phyloP scores from a whole-genome alignment of 35 echinoderm and acorn worm genomes.

The Patiria miniata region DNA sequence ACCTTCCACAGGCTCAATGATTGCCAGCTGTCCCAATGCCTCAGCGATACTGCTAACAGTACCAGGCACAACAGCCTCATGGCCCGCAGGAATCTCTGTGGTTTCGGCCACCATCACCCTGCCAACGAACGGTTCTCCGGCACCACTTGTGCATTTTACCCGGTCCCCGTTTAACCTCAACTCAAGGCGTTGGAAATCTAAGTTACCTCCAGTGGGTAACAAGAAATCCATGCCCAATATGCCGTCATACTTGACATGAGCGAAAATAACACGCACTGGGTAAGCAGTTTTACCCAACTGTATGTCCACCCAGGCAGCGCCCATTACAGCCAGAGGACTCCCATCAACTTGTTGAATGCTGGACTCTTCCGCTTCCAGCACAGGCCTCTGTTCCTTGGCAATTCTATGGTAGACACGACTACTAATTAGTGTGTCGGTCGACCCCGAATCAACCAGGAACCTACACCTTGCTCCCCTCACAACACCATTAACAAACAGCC shows the following conservation, averaged over 20 bases:
- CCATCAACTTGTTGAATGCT: too few species aligned
- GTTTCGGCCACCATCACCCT: neutral
- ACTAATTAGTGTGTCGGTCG: neutral
- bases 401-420: neutral
- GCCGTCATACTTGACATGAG: too few species aligned
- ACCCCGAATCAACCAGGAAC: neutral
- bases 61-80: constrained; percentile 7
- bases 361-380: too few species aligned
- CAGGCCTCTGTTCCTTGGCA: neutral
- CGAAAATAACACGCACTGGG: too few species aligned
- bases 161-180: too few species aligned
- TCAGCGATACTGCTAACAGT: neutral
- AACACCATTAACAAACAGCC: neutral
- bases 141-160: too few species aligned
- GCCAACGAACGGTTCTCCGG: neutral
- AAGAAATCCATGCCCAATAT: too few species aligned
- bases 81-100: neutral
- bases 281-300: too few species aligned
- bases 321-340: too few species aligned
- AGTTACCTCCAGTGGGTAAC: too few species aligned
- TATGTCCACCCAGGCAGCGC: too few species aligned
- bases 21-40: neutral
- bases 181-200: too few species aligned
- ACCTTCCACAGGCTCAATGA: neutral
- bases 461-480: neutral